These are phyloP conservation scores for Sarcophaga bullata DNA, from an alignment of 1,140 invertebrate species.

Conservation along the genomic window DNA sequence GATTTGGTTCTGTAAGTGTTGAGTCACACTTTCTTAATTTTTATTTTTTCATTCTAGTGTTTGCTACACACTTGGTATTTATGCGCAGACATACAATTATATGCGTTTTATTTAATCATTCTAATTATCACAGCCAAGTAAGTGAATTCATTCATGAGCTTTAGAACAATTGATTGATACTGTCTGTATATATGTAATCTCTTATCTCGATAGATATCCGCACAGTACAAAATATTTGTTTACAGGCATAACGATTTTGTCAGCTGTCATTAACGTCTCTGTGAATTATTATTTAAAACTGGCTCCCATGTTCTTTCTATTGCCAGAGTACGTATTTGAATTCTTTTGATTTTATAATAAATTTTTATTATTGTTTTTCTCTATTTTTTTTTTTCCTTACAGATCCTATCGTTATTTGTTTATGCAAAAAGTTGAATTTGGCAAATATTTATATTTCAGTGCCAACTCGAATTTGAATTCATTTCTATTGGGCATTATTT, in stretches of 20 bases:
- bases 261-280: background rate
- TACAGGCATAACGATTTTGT: background rate
- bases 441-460: background rate
- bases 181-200: background rate
- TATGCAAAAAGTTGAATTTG: background rate
- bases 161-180: background rate
- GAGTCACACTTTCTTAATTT: background rate
- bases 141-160: background rate
- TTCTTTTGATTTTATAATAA: background rate
- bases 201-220: constrained; percentile 7
- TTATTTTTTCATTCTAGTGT: background rate
- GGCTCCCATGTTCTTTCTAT: background rate
- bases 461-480: background rate
- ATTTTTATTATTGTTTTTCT: background rate
- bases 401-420: constrained; percentile 23
- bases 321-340: background rate
- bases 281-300: background rate
- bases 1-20: too few relatives aligned
- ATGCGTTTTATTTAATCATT: constrained; percentile 1
- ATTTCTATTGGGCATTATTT: background rate
- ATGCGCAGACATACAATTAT: background rate
- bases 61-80: constrained; percentile 23
- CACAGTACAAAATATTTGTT: background rate
- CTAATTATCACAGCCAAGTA: constrained; percentile 6
- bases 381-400: background rate